Evolutionary conservation across 2,888 invertebrate genomes (phyloP).

Genomic region (Cryptocephalus moraei): DNA sequence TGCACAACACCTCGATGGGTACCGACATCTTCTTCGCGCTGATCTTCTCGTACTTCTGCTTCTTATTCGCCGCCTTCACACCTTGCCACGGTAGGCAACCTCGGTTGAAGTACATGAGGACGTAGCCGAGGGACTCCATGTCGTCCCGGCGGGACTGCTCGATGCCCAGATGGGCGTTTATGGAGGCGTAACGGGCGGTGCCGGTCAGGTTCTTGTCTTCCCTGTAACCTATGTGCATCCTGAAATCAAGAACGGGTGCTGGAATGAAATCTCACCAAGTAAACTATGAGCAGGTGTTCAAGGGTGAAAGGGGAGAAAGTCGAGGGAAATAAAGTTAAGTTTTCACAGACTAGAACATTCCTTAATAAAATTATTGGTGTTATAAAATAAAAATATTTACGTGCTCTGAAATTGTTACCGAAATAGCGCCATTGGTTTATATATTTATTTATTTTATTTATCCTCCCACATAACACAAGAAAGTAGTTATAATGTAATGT

Average conservation of each 20-base stretch:
- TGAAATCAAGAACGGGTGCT: slow-evolving; percentile 86
- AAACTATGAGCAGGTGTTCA: too few relatives aligned
- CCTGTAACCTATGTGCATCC: slow-evolving; percentile 89
- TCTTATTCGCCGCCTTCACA: slow-evolving; percentile 94
- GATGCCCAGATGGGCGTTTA: slow-evolving; percentile 98
- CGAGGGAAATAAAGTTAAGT: too few relatives aligned
- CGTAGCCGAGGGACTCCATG: slow-evolving; percentile 98
- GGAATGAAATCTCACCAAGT: slow-evolving; percentile 98
- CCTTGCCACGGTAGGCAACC: slow-evolving; percentile 97
- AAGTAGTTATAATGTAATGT: too few relatives aligned
- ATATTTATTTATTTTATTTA: too few relatives aligned
- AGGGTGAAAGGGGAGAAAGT: too few relatives aligned
- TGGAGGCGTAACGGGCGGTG: slow-evolving; percentile 72
- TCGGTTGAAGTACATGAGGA: slow-evolving; percentile 97
- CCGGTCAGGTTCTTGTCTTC: slow-evolving; percentile 94
- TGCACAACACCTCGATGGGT: slow-evolving; percentile 94
- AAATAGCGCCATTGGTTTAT: too few relatives aligned
- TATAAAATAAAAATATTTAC: too few relatives aligned
- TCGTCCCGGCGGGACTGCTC: slow-evolving; percentile 98
- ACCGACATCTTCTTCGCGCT: slow-evolving; percentile 99
- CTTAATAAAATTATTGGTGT: too few relatives aligned
- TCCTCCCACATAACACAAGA: too few relatives aligned
- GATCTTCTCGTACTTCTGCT: slow-evolving; percentile 98
- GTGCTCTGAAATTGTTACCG: too few relatives aligned
- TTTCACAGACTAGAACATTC: too few relatives aligned